phyloP scores from a whole-genome alignment of 1,140 invertebrate genomes.

The Dendrolimus punctatus region DNA sequence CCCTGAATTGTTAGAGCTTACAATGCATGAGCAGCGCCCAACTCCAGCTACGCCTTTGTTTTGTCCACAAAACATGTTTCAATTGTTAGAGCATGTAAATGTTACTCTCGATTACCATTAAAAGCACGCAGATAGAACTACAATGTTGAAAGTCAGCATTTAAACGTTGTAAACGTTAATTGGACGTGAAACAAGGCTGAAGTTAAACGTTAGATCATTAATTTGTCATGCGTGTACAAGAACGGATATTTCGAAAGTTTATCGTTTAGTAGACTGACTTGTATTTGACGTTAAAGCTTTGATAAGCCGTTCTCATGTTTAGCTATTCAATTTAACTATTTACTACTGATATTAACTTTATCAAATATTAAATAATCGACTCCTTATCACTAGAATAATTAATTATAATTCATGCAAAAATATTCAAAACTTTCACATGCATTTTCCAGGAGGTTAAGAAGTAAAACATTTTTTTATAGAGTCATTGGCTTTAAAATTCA shows the following conservation, averaged over 20 bases:
- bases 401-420: too few relatives aligned
- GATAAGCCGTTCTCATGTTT: too few relatives aligned
- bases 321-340: too few relatives aligned
- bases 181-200: constrained; percentile 25
- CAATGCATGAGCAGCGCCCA: constrained; percentile 13
- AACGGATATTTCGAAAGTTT: constrained; percentile 18
- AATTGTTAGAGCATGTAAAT: constrained; percentile 30
- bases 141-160: constrained; percentile 28
- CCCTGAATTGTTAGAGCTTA: constrained; percentile 1
- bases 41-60: constrained; percentile 27
- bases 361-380: too few relatives aligned
- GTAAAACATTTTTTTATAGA: too few relatives aligned
- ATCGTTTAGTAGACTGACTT: constrained; percentile 4
- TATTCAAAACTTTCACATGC: too few relatives aligned
- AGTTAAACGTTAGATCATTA: constrained; percentile 18
- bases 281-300: not conserved
- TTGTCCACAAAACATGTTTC: constrained; percentile 29
- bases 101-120: constrained; percentile 30
- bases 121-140: constrained; percentile 23
- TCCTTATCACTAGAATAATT: too few relatives aligned
- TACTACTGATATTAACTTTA: too few relatives aligned
- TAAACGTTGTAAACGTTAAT: constrained; percentile 36
- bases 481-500: too few relatives aligned
- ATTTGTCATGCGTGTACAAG: constrained; percentile 13
- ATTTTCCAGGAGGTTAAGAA: too few relatives aligned